Evolutionary conservation across 2,888 invertebrate species (phyloP), one percentile per base, ranked within the genome.

Genomic region (Ophion costatus): DNA sequence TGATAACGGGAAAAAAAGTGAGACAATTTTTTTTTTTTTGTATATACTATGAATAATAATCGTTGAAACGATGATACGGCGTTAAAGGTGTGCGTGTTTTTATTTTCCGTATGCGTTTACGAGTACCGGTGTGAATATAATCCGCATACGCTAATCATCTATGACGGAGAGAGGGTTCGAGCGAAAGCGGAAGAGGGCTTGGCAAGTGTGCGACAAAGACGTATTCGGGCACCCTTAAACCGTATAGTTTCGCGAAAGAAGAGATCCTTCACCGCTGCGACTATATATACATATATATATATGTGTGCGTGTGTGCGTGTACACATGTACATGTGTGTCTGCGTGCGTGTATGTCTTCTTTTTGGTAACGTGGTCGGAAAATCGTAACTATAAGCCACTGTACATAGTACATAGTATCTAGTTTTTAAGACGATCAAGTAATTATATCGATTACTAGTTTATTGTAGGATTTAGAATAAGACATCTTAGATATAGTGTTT

Each of bases 401-500:
- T 93, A 93, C 88, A 93, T 93, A 93, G 92, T 93, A 93, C 90
- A 92, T 93, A 93, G 91, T 93, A 92, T 88, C 56, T 93, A 93
- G 89, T 89, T 91, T 92, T 87, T 92, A 93, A 93, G 91, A 90
- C 91, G 89, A 91, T 88, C 90, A 92, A 92, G 91, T 93, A 93
- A 92, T 89, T 91, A 91, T 91, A 91, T 77, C 88, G 89, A 93
- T 92, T 90, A 91, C 90, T 93, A 91, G 91, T 91, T 92, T 91
- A 92, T 89, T 82, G 82, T 87, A 86, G 82, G 59, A 42, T 67
- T 38, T 77, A 82, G 76, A 64, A 24, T 86, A 87, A 87, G 86
- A 82, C 70, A 79, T 82, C 56, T 64, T 87, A 87, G 83, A 83
- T 66, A 78, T 87, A 88, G 86, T 33, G 74, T 71, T 57, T 78